Evolutionary conservation across 2,888 invertebrate species (phyloP).

Genomic region (Pyralis farinalis): DNA sequence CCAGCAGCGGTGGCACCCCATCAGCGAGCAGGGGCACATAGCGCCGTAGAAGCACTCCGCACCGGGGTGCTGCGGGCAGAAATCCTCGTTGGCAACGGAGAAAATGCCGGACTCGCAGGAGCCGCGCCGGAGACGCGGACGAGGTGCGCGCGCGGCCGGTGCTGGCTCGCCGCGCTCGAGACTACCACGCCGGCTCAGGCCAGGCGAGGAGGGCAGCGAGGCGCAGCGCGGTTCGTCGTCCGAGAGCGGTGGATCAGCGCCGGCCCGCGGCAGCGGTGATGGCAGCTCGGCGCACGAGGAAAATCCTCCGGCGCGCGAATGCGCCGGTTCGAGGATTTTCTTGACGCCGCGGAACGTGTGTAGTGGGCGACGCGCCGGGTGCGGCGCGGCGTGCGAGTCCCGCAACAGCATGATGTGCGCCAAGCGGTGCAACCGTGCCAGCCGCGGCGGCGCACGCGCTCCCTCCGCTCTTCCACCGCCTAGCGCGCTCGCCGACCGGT

Average conservation of each 20-base stretch:
- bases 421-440: constrained; percentile 83
- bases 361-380: constrained; percentile 84
- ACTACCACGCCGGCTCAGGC: constrained; percentile 42
- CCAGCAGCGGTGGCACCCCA: constrained; percentile 68
- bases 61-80: constrained; percentile 66
- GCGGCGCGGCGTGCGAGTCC: constrained; percentile 89
- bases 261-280: constrained; percentile 79
- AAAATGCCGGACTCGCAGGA: constrained; percentile 95
- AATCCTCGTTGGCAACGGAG: constrained; percentile 91
- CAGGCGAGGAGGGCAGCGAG: constrained; percentile 63
- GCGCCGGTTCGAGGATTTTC: constrained; percentile 87
- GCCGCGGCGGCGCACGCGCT: constrained; percentile 43
- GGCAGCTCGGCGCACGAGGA: constrained; percentile 90
- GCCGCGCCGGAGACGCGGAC: constrained; percentile 71
- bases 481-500: constrained; percentile 28
- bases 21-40: constrained; percentile 65
- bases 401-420: constrained; percentile 93
- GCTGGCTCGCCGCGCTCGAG: constrained; percentile 35
- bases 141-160: constrained; percentile 17
- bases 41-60: constrained; percentile 44
- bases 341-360: constrained; percentile 90
- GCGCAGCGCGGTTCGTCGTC: constrained; percentile 50
- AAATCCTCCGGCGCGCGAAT: constrained; percentile 74
- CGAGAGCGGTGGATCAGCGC: constrained; percentile 18
- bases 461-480: constrained; percentile 26